Base-by-base conservation (phyloP, 1,140 invertebrate species). In the Listronotus bonariensis region DNA sequence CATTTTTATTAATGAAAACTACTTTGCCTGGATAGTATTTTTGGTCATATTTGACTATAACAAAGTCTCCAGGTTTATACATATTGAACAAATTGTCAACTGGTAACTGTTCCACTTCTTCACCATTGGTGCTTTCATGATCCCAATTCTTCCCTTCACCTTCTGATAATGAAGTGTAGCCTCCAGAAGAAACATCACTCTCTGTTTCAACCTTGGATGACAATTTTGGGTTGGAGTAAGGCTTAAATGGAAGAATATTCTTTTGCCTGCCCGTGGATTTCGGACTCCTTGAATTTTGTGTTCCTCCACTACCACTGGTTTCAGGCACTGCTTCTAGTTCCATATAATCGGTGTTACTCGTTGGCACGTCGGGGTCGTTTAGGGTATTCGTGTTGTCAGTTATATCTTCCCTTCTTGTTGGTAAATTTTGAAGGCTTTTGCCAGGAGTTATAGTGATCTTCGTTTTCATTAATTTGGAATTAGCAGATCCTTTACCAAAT, bases 141-240 rank as follows among this genome's bases (percentile, higher is more conserved):
- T 7, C 38, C 38, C 38, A 40, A 14, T 40, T 14, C 3, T 14
- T 7, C 38, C 38, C 38, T 40, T 40, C 38, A 40, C 38, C 38
- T 40, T 40, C 38, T 12, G 38, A 40, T 40, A 40, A 40, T 40
- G 38, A 40, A 40, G 38, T 40, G 38, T 40, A 40, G 7, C 38
- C 38, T 40, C 38, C 38, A 40, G 38, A 40, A 2, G 38, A 40
- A 1, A 40, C 38, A 40, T 40, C 38, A 40, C 38, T 40, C n/a
- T 40, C 38, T 40, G 10, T 7, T 2, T 12, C 38, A 40, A 7
- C 2, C 38, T 14, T 40, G 38, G 38, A 12, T 40, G 10, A 12
- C 38, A 3, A 3, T 12, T 12, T 40, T 7, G 38, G 20, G 20
- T 26, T 26, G 20, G 20, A 26, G 20, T 26, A 5, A 26, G 20